phyloP scores from a whole-genome alignment of 2,797 vertebrate genomes.

The Mus caroli region DNA sequence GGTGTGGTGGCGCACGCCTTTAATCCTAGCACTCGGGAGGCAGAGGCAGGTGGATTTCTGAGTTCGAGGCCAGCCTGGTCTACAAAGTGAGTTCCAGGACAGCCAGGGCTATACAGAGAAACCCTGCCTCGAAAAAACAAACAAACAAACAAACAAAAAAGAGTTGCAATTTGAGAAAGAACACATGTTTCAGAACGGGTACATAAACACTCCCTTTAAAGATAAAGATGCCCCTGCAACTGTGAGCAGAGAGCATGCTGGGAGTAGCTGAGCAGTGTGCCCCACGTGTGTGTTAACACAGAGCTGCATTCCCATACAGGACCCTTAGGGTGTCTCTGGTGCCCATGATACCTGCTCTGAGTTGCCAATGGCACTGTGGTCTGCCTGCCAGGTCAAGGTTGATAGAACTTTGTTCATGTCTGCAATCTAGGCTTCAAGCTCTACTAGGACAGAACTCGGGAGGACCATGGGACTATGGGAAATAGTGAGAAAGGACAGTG shows the following conservation, averaged over 20 bases:
- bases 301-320: background rate
- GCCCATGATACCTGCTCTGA: accelerated
- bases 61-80: too few species aligned
- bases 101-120: too few species aligned
- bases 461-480: background rate
- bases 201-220: background rate
- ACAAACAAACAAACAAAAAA: too few species aligned
- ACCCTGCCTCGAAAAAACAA: too few species aligned
- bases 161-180: background rate
- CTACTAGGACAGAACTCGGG: background rate
- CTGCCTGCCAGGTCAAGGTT: background rate
- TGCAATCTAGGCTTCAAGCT: background rate
- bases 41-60: too few species aligned
- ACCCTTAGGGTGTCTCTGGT: background rate
- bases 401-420: background rate
- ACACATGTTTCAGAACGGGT: background rate
- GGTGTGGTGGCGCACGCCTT: too few species aligned
- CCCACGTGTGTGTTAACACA: background rate
- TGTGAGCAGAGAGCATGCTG: background rate
- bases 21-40: too few species aligned
- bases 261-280: background rate
- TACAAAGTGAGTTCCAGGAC: too few species aligned
- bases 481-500: background rate
- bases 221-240: background rate
- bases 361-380: background rate